Evolutionary conservation across 2,113 vertebrate genomes (phyloP).

Genomic region (Psophia crepitans): DNA sequence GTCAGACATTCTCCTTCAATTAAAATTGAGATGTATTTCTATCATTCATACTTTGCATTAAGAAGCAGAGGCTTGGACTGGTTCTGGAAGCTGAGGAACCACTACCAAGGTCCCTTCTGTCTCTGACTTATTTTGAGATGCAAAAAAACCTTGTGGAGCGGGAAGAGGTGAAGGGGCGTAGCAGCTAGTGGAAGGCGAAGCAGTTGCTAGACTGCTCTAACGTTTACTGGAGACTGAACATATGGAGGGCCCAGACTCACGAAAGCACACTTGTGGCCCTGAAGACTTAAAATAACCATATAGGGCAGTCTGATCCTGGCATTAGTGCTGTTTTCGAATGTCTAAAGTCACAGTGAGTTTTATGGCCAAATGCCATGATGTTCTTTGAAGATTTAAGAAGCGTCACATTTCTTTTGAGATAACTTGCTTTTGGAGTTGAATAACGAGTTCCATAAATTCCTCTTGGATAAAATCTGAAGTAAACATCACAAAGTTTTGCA

Average conservation of each 20-base stretch:
- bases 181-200: not conserved
- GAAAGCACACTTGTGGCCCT: not conserved
- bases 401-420: not conserved
- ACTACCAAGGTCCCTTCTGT: not conserved
- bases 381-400: slow-evolving; percentile 32
- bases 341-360: slow-evolving; percentile 13
- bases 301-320: not conserved
- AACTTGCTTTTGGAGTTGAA: slow-evolving; percentile 1
- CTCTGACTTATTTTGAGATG: not conserved
- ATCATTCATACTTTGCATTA: not conserved
- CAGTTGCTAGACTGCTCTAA: not conserved
- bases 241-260: not conserved
- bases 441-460: slow-evolving; percentile 35
- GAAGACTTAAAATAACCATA: not conserved
- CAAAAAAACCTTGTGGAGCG: not conserved
- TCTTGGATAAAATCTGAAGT: slow-evolving; percentile 49
- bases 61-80: not conserved
- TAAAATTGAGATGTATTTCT: not conserved
- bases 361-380: not conserved
- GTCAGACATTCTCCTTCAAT: not conserved
- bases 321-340: not conserved
- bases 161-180: not conserved
- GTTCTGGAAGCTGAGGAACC: not conserved
- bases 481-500: slow-evolving; percentile 52
- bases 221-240: not conserved